Base-by-base conservation (phyloP, 2,113 vertebrate genomes). In the Percina caprodes region DNA sequence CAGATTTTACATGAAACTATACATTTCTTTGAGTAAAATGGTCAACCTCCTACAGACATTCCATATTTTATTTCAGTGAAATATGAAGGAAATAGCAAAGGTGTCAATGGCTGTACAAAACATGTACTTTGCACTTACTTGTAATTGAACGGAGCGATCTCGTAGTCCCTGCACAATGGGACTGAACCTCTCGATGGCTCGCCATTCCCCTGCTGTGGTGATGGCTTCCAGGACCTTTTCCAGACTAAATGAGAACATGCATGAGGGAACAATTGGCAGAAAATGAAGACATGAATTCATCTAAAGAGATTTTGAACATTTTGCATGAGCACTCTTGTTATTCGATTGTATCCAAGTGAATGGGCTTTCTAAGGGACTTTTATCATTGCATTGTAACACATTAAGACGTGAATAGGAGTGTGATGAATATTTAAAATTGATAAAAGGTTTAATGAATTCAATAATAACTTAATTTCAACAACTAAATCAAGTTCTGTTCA, bases 141-240 rank as follows among this genome's bases (percentile, higher is more conserved):
- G 98, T 80, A 99, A 92, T 76, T 98, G 97, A 86, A 97, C 95
- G 0, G 97, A 98, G 79, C 95, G 96, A 86, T 97, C 96, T 74
- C 85, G 92, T 33, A 99, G 98, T 74, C 98, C 98, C 93, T 96
- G 94, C 60, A 99, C 97, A 90, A 99, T 96, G 74, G 96, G 95
- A 89, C 93, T 95, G 91, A 99, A 99, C 90, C 98, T 96, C 72
- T 95, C 96, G 42, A 94, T 93, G 55, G 90, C 94, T 80, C 87
- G 95, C 92, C 96, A 96, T 91, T 99, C 97, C 79, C 96, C 97
- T 82, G 96, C 96, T 79, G 94, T 93, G 66, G 97, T 97, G 92
- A 99, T 89, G 82, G 98, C 98, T 94, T 99, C 98, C 88, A 99
- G 95, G 90, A 99, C 97, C 90, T 99, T 99, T 95, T 99, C 98